Percentiles rank a stretch among this genome's conserved stretches.
These are phyloP conservation scores for Eonycteris spelaea DNA, from an alignment of 2,113 vertebrate genomes.

Conservation along the genomic window DNA sequence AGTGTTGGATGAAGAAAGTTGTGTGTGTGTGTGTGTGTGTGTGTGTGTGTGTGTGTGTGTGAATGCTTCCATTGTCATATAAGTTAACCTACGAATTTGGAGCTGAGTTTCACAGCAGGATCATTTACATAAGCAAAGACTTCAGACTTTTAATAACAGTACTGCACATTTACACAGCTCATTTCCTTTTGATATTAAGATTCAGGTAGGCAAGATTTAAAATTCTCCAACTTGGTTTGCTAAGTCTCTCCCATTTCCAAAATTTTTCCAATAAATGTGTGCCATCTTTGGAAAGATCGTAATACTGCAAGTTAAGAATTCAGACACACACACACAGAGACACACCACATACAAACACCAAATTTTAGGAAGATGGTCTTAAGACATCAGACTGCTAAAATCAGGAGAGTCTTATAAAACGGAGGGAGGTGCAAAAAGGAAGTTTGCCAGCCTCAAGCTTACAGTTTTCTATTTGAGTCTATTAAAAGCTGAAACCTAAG, in stretches of 20 bases:
- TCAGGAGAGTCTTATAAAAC: neutral
- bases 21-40: no score
- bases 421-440: neutral
- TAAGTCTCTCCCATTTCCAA: neutral
- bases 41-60: neutral
- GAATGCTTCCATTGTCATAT: neutral
- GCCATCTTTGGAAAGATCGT: slow-evolving; percentile 23
- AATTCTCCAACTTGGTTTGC: neutral
- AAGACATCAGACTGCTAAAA: neutral
- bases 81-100: neutral
- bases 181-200: slow-evolving; percentile 25
- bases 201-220: slow-evolving; percentile 16
- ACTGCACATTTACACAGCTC: neutral
- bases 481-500: neutral
- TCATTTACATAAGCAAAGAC: neutral
- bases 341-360: neutral
- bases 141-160: neutral
- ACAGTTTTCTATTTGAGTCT: neutral
- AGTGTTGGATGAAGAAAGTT: neutral
- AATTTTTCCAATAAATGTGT: neutral
- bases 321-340: neutral
- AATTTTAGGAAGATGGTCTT: neutral
- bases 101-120: neutral
- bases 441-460: neutral
- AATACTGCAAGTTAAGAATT: neutral